Evolutionary conservation across 2,888 invertebrate genomes (phyloP).

Genomic region (Epirrhoe alternata): DNA sequence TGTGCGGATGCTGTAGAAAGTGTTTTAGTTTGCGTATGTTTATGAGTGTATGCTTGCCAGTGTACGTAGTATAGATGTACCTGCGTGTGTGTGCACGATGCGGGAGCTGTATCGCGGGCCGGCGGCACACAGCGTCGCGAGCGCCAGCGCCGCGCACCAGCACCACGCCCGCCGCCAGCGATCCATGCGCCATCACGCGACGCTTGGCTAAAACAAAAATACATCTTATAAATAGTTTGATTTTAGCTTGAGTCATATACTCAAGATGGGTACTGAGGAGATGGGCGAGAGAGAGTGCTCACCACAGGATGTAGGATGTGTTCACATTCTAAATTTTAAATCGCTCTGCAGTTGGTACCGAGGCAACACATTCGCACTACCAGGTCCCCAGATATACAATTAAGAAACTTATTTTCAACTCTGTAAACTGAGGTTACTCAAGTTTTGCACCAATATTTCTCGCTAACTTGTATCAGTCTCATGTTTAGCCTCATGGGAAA

Average conservation of each 20-base stretch:
- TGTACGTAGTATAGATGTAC: conserved; percentile 52
- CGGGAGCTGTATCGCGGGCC: conserved; percentile 91
- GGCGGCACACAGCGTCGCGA: conserved; percentile 71
- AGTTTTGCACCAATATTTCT: conserved; percentile 9
- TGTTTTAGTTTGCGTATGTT: neutral
- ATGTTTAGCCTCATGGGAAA: conserved; percentile 16
- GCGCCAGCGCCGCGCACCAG: conserved; percentile 76
- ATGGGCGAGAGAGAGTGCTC: no score
- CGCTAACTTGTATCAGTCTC: neutral
- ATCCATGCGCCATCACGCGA: conserved; percentile 84
- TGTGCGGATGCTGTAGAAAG: neutral
- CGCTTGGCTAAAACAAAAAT: conserved; percentile 57
- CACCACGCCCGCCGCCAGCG: conserved; percentile 75
- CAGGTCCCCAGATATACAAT: no score
- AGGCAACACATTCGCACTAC: no score
- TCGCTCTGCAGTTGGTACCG: no score
- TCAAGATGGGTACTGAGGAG: no score
- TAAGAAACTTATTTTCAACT: no score
- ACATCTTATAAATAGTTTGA: neutral
- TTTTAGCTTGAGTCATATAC: no score
- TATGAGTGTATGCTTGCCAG: neutral
- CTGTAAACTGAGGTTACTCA: neutral
- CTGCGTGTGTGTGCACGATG: conserved; percentile 92
- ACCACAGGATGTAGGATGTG: no score
- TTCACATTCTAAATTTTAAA: no score